phyloP scores from a whole-genome alignment of 2,797 vertebrate genomes.

The Galago senegalensis region DNA sequence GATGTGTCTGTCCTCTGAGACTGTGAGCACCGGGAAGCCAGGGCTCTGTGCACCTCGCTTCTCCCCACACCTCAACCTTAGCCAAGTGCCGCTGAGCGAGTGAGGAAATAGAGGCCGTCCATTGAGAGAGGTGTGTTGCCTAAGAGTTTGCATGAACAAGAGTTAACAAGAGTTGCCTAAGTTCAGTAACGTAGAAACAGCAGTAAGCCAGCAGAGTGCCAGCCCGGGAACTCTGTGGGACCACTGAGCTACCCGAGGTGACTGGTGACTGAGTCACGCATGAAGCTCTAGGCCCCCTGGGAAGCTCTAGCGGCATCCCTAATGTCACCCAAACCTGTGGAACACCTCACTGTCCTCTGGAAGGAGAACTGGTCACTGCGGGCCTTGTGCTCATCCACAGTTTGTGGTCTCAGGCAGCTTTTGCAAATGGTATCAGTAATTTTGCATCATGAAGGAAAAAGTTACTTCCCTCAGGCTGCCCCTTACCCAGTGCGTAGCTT shows the following conservation, averaged over 20 bases:
- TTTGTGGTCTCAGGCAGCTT: background rate
- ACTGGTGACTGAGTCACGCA: rapidly evolving
- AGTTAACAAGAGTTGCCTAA: background rate
- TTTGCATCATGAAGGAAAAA: rapidly evolving
- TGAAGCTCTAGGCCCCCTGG: background rate
- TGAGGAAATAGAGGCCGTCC: background rate
- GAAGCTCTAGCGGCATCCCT: rapidly evolving
- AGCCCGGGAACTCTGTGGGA: background rate
- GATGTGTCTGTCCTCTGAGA: rapidly evolving
- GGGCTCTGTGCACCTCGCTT: background rate
- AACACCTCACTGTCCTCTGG: rapidly evolving
- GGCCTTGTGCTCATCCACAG: background rate
- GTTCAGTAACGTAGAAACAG: background rate
- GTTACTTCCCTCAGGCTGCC: background rate
- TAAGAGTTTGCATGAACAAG: background rate
- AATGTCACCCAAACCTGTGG: rapidly evolving
- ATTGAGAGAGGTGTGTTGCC: background rate
- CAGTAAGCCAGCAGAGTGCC: background rate
- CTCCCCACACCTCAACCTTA: background rate
- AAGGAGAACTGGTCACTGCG: background rate
- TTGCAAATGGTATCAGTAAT: background rate
- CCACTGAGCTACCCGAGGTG: rapidly evolving
- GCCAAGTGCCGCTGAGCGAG: background rate
- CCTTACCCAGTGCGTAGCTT: background rate
- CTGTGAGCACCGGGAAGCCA: background rate